Evolutionary conservation across 23 tunicate genomes (phyloP), one percentile per base, ranked within the genome.

Genomic region (Trididemnum clinides): DNA sequence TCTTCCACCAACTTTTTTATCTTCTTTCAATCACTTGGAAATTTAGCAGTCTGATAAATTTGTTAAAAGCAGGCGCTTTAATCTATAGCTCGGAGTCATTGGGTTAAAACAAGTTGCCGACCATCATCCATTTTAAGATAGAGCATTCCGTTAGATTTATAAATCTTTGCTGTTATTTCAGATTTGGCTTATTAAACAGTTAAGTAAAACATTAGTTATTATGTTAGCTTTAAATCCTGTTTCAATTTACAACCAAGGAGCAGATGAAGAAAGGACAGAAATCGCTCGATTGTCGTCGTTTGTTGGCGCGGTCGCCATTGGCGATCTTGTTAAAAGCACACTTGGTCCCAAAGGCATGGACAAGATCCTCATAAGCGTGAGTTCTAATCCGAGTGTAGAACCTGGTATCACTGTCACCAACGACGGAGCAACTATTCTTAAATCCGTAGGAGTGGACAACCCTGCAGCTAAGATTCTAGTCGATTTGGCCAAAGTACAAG

Each of bases 301-400:
- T 51, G 91, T 97, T 51, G 99, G 97, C 23, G 99, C 99, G 0
- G 84, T 97, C 75, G 99, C 99, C 10, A 92, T 97, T 86, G 99
- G 99, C 15, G 99, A 97, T 82, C 89, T 97, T 51, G 99, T 97
- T 7, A 97, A 97, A 81, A 86, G 92, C 75, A 97, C 99, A 6
- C 87, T 97, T 20, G 99, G 99, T 33, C 99, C 99, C 0, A 88
- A 93, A 77, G 99, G 99, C 27, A 97, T 97, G 99, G 99, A 97
- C 76, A 97, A 97, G 57, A 97, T 97, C 36, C 72, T 97, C 77
- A 87, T 94, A 84, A 94, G 92, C 62, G 59, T 83, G 0, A 92
- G 92, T 0, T 76, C 74, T 4, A 78, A 64, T 30, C 82, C 82
- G 12, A 64, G 80, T 22, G 19, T 57, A 34, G 98, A 94, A 85